Conservation (phyloP, 2,113 vertebrate species). For the Ovibos moschatus region DNA sequence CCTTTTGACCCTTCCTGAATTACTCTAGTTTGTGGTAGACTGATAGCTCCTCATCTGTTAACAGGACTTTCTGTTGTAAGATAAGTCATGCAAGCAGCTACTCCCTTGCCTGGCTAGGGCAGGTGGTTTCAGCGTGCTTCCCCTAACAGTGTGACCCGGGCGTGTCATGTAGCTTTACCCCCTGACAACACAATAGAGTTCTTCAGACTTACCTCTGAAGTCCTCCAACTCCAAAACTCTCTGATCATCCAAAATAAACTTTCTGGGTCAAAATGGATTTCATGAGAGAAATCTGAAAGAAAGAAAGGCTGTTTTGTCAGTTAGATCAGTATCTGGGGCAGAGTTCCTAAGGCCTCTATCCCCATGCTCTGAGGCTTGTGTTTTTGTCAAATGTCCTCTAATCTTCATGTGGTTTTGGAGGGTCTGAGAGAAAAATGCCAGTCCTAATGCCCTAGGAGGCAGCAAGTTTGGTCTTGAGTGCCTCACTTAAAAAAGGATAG, state of each 20-base stretch:
- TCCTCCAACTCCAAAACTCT: not conserved
- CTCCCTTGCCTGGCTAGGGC: not conserved
- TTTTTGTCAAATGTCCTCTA: not conserved
- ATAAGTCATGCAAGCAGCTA: not conserved
- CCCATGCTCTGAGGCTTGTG: not conserved
- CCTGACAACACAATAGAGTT: not conserved
- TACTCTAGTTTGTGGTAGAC: not conserved
- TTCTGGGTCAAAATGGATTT: not conserved
- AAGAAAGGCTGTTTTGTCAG: not conserved
- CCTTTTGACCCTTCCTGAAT: not conserved
- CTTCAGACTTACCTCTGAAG: not conserved
- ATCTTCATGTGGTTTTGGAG: not conserved
- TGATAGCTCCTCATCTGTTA: not conserved
- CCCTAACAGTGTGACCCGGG: not conserved
- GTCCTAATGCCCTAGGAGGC: not conserved
- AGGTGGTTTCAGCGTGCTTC: not conserved
- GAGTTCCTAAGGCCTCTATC: not conserved
- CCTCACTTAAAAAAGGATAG: not conserved
- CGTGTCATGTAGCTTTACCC: not conserved
- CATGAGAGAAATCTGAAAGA: not conserved
- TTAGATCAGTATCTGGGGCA: not conserved
- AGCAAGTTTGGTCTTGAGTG: not conserved
- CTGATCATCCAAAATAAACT: not conserved
- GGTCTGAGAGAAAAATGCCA: not conserved
- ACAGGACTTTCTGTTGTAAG: not conserved